Conservation (phyloP, 2,888 invertebrate genomes). For the Scrobipalpa atriplicella region DNA sequence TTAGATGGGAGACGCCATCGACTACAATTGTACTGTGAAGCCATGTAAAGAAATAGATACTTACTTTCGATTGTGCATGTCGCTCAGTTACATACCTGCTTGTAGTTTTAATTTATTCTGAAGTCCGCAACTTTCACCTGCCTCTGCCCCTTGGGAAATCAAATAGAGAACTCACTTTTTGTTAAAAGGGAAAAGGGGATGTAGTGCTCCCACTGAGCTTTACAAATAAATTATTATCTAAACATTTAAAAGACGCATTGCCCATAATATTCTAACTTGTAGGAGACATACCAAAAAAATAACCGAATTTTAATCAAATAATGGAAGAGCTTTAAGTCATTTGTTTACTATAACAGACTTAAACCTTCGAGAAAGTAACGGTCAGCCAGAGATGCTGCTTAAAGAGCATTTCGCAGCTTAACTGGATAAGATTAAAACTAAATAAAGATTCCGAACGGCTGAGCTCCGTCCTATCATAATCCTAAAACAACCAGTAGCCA, state of each 20-base stretch:
- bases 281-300: not conserved
- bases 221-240: not conserved
- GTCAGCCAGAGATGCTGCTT: not conserved
- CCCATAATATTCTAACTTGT: not conserved
- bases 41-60: too few species aligned
- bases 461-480: conserved; percentile 36
- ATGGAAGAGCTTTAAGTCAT: not conserved
- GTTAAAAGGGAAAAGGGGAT: conserved; percentile 4
- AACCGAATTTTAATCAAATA: not conserved
- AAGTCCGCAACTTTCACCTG: conserved; percentile 37
- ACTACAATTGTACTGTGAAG: not conserved
- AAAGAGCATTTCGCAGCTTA: conserved; percentile 30
- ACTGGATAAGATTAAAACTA: conserved; percentile 35
- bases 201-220: not conserved
- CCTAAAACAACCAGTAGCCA: conserved; percentile 36
- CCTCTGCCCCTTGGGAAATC: conserved; percentile 57
- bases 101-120: not conserved
- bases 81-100: not conserved
- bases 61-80: not conserved
- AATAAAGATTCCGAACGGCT: conserved; percentile 37
- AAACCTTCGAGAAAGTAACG: conserved; percentile 24
- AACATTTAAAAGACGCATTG: not conserved
- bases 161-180: conserved; percentile 45
- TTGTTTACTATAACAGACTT: conserved; percentile 40
- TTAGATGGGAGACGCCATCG: conserved; percentile 29